Evolutionary conservation across 2,888 invertebrate genomes (phyloP).

Genomic region (Andrena dorsata): DNA sequence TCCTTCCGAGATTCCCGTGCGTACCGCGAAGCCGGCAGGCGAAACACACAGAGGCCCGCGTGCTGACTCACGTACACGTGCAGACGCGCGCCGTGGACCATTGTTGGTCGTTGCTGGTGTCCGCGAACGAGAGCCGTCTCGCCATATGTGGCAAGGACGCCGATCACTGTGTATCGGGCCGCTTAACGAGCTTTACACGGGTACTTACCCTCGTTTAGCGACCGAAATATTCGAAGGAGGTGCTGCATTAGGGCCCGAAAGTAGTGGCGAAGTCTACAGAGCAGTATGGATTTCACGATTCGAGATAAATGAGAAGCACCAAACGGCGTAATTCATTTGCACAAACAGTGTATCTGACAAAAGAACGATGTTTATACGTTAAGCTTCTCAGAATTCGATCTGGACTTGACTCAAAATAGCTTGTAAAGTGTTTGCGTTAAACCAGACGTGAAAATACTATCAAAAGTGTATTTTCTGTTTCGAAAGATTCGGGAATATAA

Average conservation of each 20-base stretch:
- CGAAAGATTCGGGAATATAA: no score
- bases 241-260: background rate
- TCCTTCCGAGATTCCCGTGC: slow-evolving; percentile 65
- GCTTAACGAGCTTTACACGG: slow-evolving; percentile 71
- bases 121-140: slow-evolving; percentile 75
- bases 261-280: background rate
- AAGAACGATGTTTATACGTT: no score
- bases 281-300: no score
- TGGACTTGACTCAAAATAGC: no score
- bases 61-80: slow-evolving; percentile 49
- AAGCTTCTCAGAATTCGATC: no score
- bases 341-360: no score
- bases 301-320: no score
- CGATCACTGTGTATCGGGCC: slow-evolving; percentile 69
- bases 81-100: slow-evolving; percentile 28
- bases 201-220: slow-evolving; percentile 40
- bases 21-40: slow-evolving; percentile 2
- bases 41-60: slow-evolving; percentile 13
- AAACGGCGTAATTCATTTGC: no score
- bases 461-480: no score
- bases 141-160: slow-evolving; percentile 81
- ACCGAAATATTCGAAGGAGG: background rate
- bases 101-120: slow-evolving; percentile 60
- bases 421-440: no score
- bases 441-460: no score